phyloP scores from a whole-genome alignment of 2,888 invertebrate species.

The Julus scandinavius region DNA sequence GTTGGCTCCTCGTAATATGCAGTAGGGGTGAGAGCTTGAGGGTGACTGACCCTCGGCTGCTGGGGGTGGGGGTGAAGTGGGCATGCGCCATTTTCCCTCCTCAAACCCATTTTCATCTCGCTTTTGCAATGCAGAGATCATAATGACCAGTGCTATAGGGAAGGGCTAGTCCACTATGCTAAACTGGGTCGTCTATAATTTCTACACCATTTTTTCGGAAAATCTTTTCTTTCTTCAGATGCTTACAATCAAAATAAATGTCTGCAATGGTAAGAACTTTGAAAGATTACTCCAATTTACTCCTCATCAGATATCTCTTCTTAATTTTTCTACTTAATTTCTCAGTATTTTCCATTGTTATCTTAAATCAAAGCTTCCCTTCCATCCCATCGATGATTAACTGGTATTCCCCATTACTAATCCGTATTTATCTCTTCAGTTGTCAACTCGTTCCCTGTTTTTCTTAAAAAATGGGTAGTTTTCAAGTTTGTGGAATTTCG shows the following conservation, averaged over 20 bases:
- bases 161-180: conserved; percentile 35
- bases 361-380: no score
- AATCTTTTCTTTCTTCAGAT: not conserved
- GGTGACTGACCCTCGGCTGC: not conserved
- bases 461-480: no score
- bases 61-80: conserved; percentile 9
- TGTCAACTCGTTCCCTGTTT: no score
- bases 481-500: no score
- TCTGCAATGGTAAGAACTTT: not conserved
- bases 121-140: conserved; percentile 30
- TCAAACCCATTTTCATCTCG: not conserved
- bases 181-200: conserved; percentile 21
- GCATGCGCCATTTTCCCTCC: conserved; percentile 22
- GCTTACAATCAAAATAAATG: not conserved
- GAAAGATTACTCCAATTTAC: no score
- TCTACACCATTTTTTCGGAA: not conserved
- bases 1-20: conserved; percentile 12
- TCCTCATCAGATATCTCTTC: no score
- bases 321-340: no score
- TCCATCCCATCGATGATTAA: no score
- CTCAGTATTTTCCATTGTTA: no score
- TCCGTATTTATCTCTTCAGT: no score
- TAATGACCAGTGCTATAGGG: not conserved
- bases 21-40: not conserved
- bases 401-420: no score